Evolutionary conservation across 1,140 invertebrate species (phyloP), one percentile per base, ranked within the genome.

Genomic region (Tetramorium simillimum): DNA sequence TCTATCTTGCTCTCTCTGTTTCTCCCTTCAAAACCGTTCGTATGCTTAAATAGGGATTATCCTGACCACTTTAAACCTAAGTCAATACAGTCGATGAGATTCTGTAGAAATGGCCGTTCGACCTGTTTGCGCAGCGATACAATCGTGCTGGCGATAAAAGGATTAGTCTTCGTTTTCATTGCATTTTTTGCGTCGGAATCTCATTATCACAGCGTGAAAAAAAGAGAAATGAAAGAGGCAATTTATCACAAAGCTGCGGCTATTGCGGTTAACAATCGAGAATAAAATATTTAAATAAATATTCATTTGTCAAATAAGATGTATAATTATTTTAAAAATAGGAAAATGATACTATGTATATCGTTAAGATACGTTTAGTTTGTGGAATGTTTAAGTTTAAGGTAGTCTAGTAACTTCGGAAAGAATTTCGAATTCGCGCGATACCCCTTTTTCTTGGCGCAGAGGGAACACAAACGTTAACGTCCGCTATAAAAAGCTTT

Each of bases 1-100:
- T 69, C 40, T 65, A 70, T 28, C 21, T 70, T 9, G 1, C 1
- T 33, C 21, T 46, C 4, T 40, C 37, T 7, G 1, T 18, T n/a
- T n/a, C 7, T 63, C 49, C 0, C 18, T 67, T 0, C 33, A 3
- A 49, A 28, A 3, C 49, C n/a, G 5, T 58, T 24, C 37, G 28
- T 24, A 10, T 21, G 28, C 46, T 73, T 24, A 72, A 56, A 84
- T 60, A 60, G 80, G 28, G 37, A 84, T 88, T 88, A 70, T n/a
- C 16, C 14, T 4, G 12, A 53, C 58, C 16, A 73, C n/a, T 73
- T 63, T 72, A 49, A 87, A 76, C 28, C 63, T 60, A 60, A 81
- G 76, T 88, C 87, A 56, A 73, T 78, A 49, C 51, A 51, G 12
- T 21, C 53, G 43, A 78, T 43, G 63, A 58, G 49, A 84, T 63